Evolutionary conservation across 2,797 vertebrate species (phyloP).

Genomic region (Ptychobarbus kaznakovi): DNA sequence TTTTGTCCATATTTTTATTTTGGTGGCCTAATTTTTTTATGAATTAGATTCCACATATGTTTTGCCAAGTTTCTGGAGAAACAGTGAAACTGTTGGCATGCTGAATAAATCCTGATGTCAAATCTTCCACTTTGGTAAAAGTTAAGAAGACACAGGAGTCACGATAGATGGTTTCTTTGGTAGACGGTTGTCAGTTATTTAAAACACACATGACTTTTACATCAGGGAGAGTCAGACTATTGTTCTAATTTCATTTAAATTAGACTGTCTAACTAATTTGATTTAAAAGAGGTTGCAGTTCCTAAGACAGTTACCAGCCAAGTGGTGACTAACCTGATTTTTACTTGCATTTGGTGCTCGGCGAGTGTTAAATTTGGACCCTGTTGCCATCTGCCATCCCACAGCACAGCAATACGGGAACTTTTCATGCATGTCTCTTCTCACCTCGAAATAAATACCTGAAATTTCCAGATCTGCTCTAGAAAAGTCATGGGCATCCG

Average conservation of each 20-base stretch:
- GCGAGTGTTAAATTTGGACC: background rate
- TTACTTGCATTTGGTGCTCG: background rate
- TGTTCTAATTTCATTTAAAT: background rate
- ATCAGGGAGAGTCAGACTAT: background rate
- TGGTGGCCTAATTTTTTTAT: background rate
- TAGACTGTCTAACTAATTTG: slow-evolving; percentile 1
- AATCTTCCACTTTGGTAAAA: background rate
- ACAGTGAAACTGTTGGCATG: background rate
- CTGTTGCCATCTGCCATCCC: background rate
- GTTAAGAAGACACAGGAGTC: background rate
- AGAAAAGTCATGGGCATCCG: slow-evolving; percentile 3
- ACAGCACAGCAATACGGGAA: background rate
- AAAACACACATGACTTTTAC: background rate
- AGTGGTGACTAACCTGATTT: slow-evolving; percentile 3
- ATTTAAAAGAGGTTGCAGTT: background rate
- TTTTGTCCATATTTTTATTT: background rate
- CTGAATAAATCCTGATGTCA: background rate
- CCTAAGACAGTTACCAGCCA: background rate
- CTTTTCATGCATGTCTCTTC: background rate
- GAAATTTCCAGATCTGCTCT: slow-evolving; percentile 18
- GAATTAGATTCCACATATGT: background rate
- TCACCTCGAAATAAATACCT: background rate
- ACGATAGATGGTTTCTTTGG: background rate
- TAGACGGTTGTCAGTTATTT: background rate
- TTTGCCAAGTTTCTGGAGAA: background rate